Evolutionary conservation across 2,888 invertebrate species (phyloP).

Genomic region (Siphlonurus alternatus): DNA sequence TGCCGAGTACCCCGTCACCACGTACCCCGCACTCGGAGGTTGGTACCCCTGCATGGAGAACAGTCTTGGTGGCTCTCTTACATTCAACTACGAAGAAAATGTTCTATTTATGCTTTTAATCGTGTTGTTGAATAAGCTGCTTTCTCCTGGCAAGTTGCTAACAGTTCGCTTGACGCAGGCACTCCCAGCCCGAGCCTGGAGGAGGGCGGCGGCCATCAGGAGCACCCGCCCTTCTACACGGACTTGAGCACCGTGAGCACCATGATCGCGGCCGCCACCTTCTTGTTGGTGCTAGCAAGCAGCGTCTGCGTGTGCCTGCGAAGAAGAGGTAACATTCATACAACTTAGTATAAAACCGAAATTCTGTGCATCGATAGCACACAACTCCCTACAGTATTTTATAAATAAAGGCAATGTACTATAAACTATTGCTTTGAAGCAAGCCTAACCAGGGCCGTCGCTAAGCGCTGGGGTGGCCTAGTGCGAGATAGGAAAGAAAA

Average conservation of each 20-base stretch:
- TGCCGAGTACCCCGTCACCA: conserved; percentile 19
- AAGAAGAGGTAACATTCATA: conserved; percentile 17
- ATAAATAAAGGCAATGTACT: no score
- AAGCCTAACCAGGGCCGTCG: no score
- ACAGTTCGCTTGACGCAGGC: conserved; percentile 14
- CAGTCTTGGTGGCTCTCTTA: no score
- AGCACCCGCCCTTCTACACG: conserved; percentile 18
- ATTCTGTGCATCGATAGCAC: no score
- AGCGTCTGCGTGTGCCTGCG: conserved; percentile 19
- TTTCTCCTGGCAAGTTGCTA: background rate
- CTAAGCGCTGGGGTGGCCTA: no score
- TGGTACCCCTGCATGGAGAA: no score
- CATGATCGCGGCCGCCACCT: conserved; percentile 16
- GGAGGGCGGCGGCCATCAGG: conserved; percentile 14
- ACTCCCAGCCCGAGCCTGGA: conserved; percentile 18
- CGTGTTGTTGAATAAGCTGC: background rate
- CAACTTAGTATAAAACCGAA: no score
- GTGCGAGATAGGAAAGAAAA: no score
- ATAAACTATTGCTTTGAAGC: no score
- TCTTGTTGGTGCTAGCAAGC: conserved; percentile 16
- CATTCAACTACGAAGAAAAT: conserved; percentile 2
- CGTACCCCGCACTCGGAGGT: conserved; percentile 15
- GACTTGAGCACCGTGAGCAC: conserved; percentile 20
- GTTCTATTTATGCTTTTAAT: no score
- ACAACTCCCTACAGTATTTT: no score